Evolutionary conservation across 2,888 invertebrate genomes (phyloP).

Genomic region (Acrobeloides nanus): DNA sequence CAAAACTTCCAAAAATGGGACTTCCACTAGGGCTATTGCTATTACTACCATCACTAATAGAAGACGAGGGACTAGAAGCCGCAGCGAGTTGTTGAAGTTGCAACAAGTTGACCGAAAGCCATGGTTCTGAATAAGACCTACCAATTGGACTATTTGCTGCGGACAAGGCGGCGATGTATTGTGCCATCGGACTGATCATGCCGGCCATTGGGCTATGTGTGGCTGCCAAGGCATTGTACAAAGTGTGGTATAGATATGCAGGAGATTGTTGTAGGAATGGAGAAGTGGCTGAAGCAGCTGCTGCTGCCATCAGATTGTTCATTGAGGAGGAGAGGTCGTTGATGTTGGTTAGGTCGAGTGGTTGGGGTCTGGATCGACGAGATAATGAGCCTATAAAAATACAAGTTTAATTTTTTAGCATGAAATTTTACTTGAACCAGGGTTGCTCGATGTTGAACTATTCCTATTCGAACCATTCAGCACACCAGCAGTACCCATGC

Average conservation of each 20-base stretch:
- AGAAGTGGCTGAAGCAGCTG: conserved; percentile 9
- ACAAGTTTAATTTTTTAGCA: no score
- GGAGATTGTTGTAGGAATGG: background rate
- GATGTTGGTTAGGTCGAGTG: conserved; percentile 22
- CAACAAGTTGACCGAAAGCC: no score
- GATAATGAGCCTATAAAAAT: conserved; percentile 14
- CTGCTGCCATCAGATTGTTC: conserved; percentile 3
- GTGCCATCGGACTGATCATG: conserved; percentile 12
- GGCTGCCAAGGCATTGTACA: conserved; percentile 1
- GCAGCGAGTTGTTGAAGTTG: no score
- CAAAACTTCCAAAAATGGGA: no score
- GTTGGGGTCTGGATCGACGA: conserved; percentile 25
- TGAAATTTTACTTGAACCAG: no score
- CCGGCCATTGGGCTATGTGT: conserved; percentile 9
- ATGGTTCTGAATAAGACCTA: conserved; percentile 1
- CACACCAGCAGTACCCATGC: no score
- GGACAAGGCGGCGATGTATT: conserved; percentile 5
- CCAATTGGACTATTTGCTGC: conserved; percentile 10
- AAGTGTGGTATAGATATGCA: background rate
- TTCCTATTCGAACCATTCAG: no score
- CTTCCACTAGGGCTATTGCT: no score
- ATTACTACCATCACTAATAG: no score
- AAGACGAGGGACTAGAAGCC: no score
- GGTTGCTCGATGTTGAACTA: no score
- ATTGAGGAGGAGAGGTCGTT: conserved; percentile 12